These are phyloP conservation scores for Chaunax sp. DNA, from an alignment of 2,797 vertebrate genomes.

Conservation along the genomic window DNA sequence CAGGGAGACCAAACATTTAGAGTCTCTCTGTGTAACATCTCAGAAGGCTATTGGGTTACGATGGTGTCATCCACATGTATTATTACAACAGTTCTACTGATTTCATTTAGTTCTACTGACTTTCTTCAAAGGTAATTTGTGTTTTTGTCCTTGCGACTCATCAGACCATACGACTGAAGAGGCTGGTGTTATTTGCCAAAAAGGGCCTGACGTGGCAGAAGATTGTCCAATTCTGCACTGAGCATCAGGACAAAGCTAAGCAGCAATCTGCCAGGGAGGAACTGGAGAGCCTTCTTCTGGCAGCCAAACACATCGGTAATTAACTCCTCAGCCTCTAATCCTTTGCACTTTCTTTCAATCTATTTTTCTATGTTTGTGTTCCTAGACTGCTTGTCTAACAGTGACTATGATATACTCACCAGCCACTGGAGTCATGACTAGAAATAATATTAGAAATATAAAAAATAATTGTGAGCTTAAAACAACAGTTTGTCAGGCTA, in stretches of 20 bases:
- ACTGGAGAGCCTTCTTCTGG: conserved; percentile 90
- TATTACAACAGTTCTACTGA: too few relatives aligned
- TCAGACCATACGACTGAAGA: conserved; percentile 91
- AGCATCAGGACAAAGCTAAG: conserved; percentile 87
- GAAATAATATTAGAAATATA: too few relatives aligned
- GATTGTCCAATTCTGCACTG: conserved; percentile 90
- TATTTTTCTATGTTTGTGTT: conserved; percentile 22
- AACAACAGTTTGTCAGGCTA: neutral
- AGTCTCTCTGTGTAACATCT: too few relatives aligned
- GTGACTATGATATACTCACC: neutral
- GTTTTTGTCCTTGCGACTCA: conserved; percentile 24
- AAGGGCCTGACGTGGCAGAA: conserved; percentile 93
- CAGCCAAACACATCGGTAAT: conserved; percentile 95
- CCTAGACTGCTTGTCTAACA: conserved; percentile 1
- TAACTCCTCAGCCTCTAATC: conserved; percentile 37
- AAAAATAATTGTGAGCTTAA: neutral
- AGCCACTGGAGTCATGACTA: neutral
- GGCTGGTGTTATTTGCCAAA: conserved; percentile 86
- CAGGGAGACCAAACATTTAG: too few relatives aligned
- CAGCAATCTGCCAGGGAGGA: conserved; percentile 86
- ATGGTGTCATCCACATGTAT: too few relatives aligned
- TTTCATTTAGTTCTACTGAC: too few relatives aligned
- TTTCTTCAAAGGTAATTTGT: neutral
- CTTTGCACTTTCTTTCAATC: conserved; percentile 9
- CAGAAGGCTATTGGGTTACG: too few relatives aligned